Percentiles rank a stretch among this genome's conserved stretches.
These are phyloP conservation scores for Laticauda laticaudata DNA, from an alignment of 2,113 vertebrate genomes.

Conservation along the genomic window DNA sequence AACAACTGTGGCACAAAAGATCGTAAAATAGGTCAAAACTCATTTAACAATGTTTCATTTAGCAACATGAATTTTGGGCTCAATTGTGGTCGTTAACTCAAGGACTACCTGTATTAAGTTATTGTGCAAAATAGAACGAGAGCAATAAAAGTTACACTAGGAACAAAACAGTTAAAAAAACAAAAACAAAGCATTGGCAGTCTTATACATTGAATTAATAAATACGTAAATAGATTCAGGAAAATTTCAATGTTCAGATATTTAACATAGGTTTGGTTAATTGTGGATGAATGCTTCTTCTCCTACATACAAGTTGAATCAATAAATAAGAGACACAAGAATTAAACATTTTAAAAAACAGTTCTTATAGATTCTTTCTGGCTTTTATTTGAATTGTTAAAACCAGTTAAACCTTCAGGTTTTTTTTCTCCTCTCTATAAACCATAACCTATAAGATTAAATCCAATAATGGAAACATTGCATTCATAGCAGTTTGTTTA, in stretches of 20 bases:
- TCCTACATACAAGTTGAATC: not conserved
- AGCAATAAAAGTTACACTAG: not conserved
- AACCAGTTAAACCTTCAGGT: not conserved
- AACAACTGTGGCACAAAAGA: too few species aligned
- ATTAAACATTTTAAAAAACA: not conserved
- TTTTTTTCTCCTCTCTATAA: not conserved
- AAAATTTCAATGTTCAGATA: not conserved
- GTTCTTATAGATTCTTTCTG: not conserved
- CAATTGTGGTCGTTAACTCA: too few species aligned
- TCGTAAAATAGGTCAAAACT: too few species aligned
- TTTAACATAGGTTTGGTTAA: not conserved
- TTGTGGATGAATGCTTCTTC: slow-evolving; percentile 6
- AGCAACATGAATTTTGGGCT: too few species aligned
- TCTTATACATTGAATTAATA: not conserved
- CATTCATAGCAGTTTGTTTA: not conserved
- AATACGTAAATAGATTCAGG: not conserved
- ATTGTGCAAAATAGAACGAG: not conserved
- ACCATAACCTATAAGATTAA: not conserved
- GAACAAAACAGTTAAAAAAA: not conserved
- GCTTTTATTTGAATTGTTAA: not conserved
- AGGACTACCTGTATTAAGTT: not conserved
- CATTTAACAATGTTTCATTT: too few species aligned
- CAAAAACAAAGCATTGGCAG: not conserved
- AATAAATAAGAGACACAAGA: slow-evolving; percentile 24
- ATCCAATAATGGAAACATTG: not conserved